phyloP scores from a whole-genome alignment of 1,140 invertebrate species.

The Cotesia glomerata region DNA sequence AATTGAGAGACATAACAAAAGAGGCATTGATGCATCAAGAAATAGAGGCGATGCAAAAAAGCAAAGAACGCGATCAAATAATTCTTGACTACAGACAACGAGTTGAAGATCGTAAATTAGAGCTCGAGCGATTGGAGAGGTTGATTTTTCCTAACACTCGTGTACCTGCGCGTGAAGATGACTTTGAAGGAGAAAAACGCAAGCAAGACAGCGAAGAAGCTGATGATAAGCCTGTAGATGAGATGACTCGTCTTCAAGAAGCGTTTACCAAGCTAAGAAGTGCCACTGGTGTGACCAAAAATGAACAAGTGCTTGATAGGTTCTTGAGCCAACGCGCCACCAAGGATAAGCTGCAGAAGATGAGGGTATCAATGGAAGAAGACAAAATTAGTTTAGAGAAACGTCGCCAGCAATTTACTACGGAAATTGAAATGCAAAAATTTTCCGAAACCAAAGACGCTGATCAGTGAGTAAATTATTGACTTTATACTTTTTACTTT shows the following conservation, averaged over 20 bases:
- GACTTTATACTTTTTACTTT: neutral
- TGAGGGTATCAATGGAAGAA: slow-evolving; percentile 73
- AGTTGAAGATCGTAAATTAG: slow-evolving; percentile 71
- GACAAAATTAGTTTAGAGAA: slow-evolving; percentile 75
- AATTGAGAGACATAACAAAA: slow-evolving; percentile 71
- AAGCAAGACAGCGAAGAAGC: slow-evolving; percentile 36
- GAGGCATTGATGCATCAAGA: slow-evolving; percentile 72
- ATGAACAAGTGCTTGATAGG: slow-evolving; percentile 74
- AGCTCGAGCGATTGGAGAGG: slow-evolving; percentile 75
- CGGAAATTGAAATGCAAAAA: slow-evolving; percentile 76
- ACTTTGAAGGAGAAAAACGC: slow-evolving; percentile 41
- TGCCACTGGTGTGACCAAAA: slow-evolving; percentile 76
- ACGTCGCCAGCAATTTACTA: slow-evolving; percentile 70
- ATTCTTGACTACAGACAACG: slow-evolving; percentile 67
- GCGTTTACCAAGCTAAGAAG: slow-evolving; percentile 75
- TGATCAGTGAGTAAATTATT: slow-evolving; percentile 70
- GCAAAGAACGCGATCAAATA: slow-evolving; percentile 69
- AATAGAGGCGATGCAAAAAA: slow-evolving; percentile 68
- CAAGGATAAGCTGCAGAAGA: slow-evolving; percentile 69
- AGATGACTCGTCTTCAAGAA: slow-evolving; percentile 68
- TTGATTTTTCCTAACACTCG: slow-evolving; percentile 70
- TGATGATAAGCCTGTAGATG: slow-evolving; percentile 48
- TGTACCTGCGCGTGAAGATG: slow-evolving; percentile 35
- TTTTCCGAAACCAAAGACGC: slow-evolving; percentile 80
- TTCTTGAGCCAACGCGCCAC: slow-evolving; percentile 77